phyloP scores from a whole-genome alignment of 2,797 vertebrate species.

The Darevskia mixta region DNA sequence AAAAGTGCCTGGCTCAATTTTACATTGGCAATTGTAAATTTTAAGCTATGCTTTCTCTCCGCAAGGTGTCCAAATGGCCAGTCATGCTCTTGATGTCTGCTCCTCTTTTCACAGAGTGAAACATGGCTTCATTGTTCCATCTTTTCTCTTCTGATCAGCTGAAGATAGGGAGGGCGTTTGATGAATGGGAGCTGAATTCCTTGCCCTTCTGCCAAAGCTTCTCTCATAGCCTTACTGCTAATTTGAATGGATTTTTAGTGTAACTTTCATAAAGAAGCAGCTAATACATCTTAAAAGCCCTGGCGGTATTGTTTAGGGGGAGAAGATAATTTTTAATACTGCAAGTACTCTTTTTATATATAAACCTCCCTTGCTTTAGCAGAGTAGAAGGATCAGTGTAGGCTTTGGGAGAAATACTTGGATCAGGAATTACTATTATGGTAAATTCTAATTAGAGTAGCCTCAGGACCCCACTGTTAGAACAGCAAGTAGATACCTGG shows the following conservation, averaged over 20 bases:
- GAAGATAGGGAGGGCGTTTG: constrained; percentile 1
- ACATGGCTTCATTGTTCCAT: background rate
- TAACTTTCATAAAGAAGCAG: background rate
- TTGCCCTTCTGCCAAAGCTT: background rate
- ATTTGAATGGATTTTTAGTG: background rate
- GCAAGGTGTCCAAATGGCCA: background rate
- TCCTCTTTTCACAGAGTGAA: background rate
- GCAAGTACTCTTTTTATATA: background rate
- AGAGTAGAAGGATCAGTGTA: background rate
- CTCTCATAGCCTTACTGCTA: background rate
- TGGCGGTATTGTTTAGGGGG: accelerated
- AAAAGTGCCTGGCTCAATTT: background rate
- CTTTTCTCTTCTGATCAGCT: constrained; percentile 2
- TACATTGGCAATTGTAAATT: background rate
- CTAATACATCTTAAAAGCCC: background rate
- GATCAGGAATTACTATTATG: background rate
- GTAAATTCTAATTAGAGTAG: background rate
- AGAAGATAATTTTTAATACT: background rate
- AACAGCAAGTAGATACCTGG: background rate
- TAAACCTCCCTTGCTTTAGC: background rate
- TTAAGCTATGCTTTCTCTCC: background rate
- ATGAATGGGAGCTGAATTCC: constrained; percentile 10
- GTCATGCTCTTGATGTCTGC: background rate
- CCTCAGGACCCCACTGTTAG: accelerated
- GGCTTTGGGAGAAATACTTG: background rate